Evolutionary conservation across 2,888 invertebrate genomes (phyloP), one percentile per base, ranked within the genome.

Genomic region (Anoncus sp.): DNA sequence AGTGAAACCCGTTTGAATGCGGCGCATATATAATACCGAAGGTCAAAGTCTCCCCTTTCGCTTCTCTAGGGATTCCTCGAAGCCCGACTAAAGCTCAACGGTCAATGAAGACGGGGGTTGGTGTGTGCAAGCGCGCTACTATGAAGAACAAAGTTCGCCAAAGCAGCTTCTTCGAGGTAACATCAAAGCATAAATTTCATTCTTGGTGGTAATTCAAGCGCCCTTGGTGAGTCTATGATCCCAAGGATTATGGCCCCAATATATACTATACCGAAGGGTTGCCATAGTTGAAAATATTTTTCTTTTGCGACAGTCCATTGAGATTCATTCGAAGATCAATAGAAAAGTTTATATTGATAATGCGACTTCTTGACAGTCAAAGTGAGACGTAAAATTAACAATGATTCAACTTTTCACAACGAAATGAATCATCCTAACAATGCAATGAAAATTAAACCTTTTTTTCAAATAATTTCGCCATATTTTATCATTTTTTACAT

Each of bases 21-120:
- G 14, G 45, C 35, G 31, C 18, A 63, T 45, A 63, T 45, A 62
- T 27, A 31, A 31, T 31, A 7, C 4, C 63, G 47, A 72, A 72
- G 72, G 72, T 72, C 59, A 73, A 73, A 59, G 65, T 73, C 57
- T 72, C 35, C 63, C 63, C 55, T 51, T 59, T 57, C 35, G 57
- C 57, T 51, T 24, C 73, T 73, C 59, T 57, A 57, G 59, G 73
- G 73, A 73, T 66, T 66, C 65, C 31, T 16, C 10, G 65, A 66
- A 73, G 73, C 73, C 57, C 65, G 16, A 38, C 65, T 35, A 59
- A 55, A 63, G 45, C 47, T n/a, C 22, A 31, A 45, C 38, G 57
- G 55, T 55, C 47, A 55, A 72, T 72, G 49, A 35, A 67, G 67
- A 55, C 35, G 59, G 27, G 24, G 43, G n/a, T 16, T 35, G 10